These are phyloP conservation scores for Trachemys scripta DNA, from an alignment of 2,113 vertebrate species.

Conservation along the genomic window DNA sequence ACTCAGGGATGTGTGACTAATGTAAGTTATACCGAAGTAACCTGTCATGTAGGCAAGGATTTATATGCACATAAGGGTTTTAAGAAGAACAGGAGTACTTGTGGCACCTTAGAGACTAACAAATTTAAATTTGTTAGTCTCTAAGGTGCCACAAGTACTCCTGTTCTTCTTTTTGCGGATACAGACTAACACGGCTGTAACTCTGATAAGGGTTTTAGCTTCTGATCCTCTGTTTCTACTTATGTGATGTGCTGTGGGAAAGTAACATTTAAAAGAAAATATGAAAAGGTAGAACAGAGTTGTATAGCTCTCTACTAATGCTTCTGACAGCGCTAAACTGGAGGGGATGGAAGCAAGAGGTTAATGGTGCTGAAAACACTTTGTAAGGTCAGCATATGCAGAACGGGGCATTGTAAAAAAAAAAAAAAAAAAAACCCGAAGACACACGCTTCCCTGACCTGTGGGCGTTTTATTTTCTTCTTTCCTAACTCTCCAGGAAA, in stretches of 20 bases:
- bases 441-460: not conserved
- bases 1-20: not conserved
- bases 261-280: not conserved
- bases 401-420: not conserved
- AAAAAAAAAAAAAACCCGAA: not conserved
- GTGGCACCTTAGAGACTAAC: too few relatives aligned
- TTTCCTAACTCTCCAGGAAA: not conserved
- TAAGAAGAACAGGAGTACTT: too few relatives aligned
- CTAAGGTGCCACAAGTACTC: too few relatives aligned
- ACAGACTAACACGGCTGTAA: too few relatives aligned
- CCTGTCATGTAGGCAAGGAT: not conserved
- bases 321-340: not conserved
- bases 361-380: not conserved
- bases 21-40: not conserved
- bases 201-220: not conserved
- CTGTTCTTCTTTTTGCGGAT: too few relatives aligned
- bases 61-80: not conserved
- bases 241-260: not conserved
- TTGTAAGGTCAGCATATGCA: not conserved
- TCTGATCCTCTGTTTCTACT: not conserved
- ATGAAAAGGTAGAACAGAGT: not conserved
- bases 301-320: not conserved
- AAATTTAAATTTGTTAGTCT: too few relatives aligned
- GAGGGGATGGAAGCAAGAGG: not conserved
- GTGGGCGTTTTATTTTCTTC: not conserved